Conservation (phyloP, 1,140 invertebrate species). For the Drosophila subpulchrella region DNA sequence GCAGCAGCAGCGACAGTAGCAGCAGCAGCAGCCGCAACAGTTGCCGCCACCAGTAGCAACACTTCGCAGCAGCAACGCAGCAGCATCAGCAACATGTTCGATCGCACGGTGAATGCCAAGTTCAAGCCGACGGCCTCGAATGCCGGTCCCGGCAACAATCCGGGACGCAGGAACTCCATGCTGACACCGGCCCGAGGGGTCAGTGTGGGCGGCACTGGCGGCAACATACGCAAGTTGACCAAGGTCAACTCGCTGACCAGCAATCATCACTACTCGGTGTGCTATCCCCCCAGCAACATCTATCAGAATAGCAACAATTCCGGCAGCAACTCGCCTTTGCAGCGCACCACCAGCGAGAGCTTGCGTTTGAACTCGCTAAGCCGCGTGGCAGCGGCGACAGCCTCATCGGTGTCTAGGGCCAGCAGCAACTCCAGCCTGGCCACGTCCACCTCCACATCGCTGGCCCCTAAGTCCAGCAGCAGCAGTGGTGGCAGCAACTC, state of each 20-base stretch:
- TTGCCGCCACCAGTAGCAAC: conserved; percentile 24
- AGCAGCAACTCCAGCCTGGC: conserved; percentile 66
- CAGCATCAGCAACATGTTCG: conserved; percentile 69
- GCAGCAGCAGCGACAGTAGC: conserved; percentile 27
- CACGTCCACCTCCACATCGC: conserved; percentile 79
- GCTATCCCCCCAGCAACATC: conserved; percentile 50
- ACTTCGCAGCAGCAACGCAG: conserved; percentile 35
- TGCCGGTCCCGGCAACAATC: conserved; percentile 32
- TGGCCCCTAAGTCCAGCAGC: conserved; percentile 70
- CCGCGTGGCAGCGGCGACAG: conserved; percentile 41
- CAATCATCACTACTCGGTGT: conserved; percentile 55
- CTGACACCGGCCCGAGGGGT: conserved; percentile 53
- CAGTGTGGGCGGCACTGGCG: conserved; percentile 20
- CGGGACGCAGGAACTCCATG: conserved; percentile 71
- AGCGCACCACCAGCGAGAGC: conserved; percentile 91
- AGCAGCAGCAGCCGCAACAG: conserved; percentile 30
- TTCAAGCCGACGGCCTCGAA: conserved; percentile 62
- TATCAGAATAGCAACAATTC: conserved; percentile 37
- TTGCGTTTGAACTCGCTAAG: conserved; percentile 86
- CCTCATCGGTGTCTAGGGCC: conserved; percentile 42
- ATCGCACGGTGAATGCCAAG: conserved; percentile 69
- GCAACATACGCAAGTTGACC: conserved; percentile 65
- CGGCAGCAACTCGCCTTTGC: conserved; percentile 81
- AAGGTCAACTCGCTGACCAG: conserved; percentile 74
- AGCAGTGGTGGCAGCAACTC: conserved; percentile 34